phyloP scores from a whole-genome alignment of 2,113 vertebrate genomes.

The Spilogale gracilis region DNA sequence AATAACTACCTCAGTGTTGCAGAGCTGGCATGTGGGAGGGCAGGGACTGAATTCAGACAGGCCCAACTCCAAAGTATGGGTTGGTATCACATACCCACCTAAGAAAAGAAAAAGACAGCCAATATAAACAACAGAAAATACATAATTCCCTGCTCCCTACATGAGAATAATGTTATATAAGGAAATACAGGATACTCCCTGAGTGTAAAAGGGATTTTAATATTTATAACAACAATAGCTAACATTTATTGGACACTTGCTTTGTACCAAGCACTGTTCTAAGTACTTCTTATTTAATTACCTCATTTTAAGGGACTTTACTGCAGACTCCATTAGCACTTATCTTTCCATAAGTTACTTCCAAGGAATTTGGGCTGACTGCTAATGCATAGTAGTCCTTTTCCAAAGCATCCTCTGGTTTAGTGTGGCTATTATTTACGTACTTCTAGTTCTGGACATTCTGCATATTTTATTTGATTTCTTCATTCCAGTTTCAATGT shows the following conservation, averaged over 20 bases:
- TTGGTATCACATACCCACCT: not conserved
- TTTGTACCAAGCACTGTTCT: not conserved
- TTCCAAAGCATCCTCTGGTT: not conserved
- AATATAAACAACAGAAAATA: not conserved
- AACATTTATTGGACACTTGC: not conserved
- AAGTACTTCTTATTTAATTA: not conserved
- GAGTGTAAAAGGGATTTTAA: not conserved
- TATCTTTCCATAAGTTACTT: not conserved
- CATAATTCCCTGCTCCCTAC: not conserved
- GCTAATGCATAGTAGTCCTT: not conserved
- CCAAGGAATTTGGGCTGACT: not conserved
- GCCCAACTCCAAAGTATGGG: no score
- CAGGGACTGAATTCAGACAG: not conserved
- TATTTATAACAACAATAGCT: not conserved
- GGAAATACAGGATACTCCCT: not conserved
- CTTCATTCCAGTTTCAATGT: not conserved
- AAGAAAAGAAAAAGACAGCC: not conserved
- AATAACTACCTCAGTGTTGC: not conserved
- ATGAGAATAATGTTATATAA: not conserved
- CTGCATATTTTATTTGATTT: not conserved
- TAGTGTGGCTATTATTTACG: not conserved
- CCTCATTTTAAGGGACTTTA: constrained; percentile 6
- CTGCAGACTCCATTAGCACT: not conserved
- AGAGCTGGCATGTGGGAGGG: no score
- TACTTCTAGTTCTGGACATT: not conserved